A percentile compares a stretch with the other conserved stretches of the same genome.
phyloP scores from a whole-genome alignment of 2,113 vertebrate genomes.

The Regulus satrapa region DNA sequence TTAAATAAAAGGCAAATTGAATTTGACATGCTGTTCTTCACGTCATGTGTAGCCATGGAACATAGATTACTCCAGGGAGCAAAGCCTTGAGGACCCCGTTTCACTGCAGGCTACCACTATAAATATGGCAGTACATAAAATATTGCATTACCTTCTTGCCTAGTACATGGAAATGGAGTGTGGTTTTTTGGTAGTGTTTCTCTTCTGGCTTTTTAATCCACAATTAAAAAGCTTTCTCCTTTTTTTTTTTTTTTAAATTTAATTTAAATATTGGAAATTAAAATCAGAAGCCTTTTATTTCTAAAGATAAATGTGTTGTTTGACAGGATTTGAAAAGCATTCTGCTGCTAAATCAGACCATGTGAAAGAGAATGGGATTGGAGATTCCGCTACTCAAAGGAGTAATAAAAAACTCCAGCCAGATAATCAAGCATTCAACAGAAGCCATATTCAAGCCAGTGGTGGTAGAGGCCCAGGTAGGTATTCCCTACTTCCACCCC shows the following conservation, averaged over 20 bases:
- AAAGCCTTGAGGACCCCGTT: background rate
- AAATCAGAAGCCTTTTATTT: background rate
- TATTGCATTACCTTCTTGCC: background rate
- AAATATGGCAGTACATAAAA: background rate
- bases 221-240: background rate
- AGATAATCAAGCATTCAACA: slow-evolving; percentile 73
- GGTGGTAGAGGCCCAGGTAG: slow-evolving; percentile 82
- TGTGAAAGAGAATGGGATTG: slow-evolving; percentile 79
- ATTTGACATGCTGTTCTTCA: background rate
- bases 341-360: slow-evolving; percentile 72
- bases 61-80: background rate
- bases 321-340: slow-evolving; percentile 67
- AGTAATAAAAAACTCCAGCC: slow-evolving; percentile 69
- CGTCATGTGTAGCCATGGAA: background rate
- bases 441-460: slow-evolving; percentile 77
- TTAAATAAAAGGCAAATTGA: background rate
- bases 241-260: background rate
- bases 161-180: background rate
- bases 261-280: background rate
- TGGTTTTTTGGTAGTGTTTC: background rate
- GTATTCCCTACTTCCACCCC: background rate
- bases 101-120: background rate
- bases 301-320: background rate
- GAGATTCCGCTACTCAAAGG: slow-evolving; percentile 68
- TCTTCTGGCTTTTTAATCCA: background rate